Evolutionary conservation across 2,888 invertebrate genomes (phyloP).

Genomic region (Cerastis leucographa): DNA sequence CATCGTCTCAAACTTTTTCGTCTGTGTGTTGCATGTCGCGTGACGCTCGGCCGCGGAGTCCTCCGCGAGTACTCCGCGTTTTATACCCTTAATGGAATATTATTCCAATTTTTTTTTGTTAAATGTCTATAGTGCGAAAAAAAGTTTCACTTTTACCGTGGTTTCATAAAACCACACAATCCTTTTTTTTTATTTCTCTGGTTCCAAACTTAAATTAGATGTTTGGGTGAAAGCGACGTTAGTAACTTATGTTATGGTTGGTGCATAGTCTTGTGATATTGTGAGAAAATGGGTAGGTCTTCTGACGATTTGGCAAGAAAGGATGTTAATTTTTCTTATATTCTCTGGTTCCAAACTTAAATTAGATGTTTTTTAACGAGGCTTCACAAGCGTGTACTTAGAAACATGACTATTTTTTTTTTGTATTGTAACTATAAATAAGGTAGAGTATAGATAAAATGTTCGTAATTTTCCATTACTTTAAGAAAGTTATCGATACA

Average conservation of each 20-base stretch:
- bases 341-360: background rate
- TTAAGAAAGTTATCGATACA: background rate
- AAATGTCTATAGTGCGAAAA: no score
- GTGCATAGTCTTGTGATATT: slow-evolving; percentile 20
- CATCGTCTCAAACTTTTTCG: no score
- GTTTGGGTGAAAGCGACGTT: slow-evolving; percentile 1
- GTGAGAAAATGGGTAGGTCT: background rate
- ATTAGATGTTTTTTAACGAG: background rate
- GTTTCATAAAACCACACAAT: no score
- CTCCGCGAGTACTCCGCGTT: no score
- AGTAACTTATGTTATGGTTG: slow-evolving; percentile 14
- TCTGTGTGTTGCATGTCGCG: no score
- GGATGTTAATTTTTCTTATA: background rate
- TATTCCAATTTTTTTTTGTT: no score
- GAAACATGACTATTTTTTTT: background rate
- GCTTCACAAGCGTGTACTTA: background rate
- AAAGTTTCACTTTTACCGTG: no score
- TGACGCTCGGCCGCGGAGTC: no score
- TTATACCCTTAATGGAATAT: no score
- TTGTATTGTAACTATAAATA: background rate
- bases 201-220: background rate
- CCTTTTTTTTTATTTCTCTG: no score
- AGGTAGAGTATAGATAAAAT: background rate
- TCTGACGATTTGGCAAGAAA: background rate
- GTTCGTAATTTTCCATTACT: background rate